A percentile compares a stretch with the other conserved stretches of the same genome.
Evolutionary conservation across 2,797 vertebrate genomes (phyloP).

Genomic region (Mycteria americana): DNA sequence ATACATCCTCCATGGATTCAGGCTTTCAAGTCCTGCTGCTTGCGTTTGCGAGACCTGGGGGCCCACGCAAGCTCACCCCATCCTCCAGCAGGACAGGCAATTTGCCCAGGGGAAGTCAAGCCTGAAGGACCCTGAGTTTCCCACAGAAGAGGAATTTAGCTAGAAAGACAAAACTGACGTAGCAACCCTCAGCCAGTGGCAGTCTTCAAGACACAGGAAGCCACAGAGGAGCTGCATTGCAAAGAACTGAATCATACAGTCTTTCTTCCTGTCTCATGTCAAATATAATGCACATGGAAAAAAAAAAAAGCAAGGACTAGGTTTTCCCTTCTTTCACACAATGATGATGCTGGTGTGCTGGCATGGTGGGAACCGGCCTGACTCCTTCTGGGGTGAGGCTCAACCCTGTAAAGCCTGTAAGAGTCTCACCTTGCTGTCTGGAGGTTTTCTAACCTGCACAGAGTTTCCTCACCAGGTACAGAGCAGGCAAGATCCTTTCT

Average conservation of each 20-base stretch:
- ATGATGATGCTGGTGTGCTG: not conserved
- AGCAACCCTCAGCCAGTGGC: not conserved
- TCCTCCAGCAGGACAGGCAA: not conserved
- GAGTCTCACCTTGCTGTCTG: not conserved
- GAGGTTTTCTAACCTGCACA: not conserved
- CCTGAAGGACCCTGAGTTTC: accelerated
- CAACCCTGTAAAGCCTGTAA: not conserved
- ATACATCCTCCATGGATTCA: not conserved
- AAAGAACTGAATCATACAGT: constrained; percentile 32
- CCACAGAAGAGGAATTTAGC: not conserved
- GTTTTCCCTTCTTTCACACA: not conserved
- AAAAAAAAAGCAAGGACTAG: not conserved
- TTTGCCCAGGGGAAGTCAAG: not conserved
- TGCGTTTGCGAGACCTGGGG: not conserved
- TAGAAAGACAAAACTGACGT: accelerated
- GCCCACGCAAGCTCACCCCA: accelerated
- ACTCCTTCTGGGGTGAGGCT: not conserved
- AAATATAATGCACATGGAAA: not conserved
- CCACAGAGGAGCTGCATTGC: not conserved
- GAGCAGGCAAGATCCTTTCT: not conserved
- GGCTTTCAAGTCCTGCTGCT: not conserved
- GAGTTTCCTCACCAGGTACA: not conserved
- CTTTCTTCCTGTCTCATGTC: not conserved
- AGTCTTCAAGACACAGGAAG: not conserved
- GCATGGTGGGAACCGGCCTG: not conserved